Percentiles rank a stretch among this genome's conserved stretches.
Evolutionary conservation across 1,140 invertebrate species (phyloP).

Genomic region (Plutomurus gul): DNA sequence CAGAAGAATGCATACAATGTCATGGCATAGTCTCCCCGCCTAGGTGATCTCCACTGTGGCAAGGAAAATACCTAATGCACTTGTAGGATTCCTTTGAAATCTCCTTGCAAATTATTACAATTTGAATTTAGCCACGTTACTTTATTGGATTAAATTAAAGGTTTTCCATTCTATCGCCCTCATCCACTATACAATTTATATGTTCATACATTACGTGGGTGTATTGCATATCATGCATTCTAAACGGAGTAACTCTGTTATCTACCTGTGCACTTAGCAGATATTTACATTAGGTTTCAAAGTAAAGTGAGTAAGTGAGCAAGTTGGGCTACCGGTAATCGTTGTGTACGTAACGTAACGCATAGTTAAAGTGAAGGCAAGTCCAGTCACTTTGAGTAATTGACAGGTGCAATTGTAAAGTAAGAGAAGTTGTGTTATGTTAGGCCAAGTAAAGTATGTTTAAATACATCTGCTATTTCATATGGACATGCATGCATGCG

Average conservation of each 20-base stretch:
- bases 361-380: slow-evolving; percentile 17
- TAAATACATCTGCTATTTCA: background rate
- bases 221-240: too few species aligned
- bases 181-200: too few species aligned
- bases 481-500: slow-evolving; percentile 12
- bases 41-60: background rate
- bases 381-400: background rate
- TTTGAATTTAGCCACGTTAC: background rate
- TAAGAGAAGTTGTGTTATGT: background rate
- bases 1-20: background rate
- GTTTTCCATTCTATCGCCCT: background rate
- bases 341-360: slow-evolving; percentile 19
- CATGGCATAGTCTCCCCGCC: background rate
- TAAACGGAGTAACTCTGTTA: too few species aligned
- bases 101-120: slow-evolving; percentile 16
- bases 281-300: too few species aligned
- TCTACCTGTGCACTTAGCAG: too few species aligned
- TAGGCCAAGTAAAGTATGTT: background rate
- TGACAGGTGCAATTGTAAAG: slow-evolving; percentile 13
- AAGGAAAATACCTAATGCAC: background rate
- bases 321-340: slow-evolving; percentile 13
- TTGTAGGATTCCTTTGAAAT: background rate
- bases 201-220: too few species aligned
- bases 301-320: too few species aligned
- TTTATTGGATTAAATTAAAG: slow-evolving; percentile 2